These are phyloP conservation scores for Scrobipalpa costella DNA, from an alignment of 2,888 invertebrate species.

Conservation along the genomic window DNA sequence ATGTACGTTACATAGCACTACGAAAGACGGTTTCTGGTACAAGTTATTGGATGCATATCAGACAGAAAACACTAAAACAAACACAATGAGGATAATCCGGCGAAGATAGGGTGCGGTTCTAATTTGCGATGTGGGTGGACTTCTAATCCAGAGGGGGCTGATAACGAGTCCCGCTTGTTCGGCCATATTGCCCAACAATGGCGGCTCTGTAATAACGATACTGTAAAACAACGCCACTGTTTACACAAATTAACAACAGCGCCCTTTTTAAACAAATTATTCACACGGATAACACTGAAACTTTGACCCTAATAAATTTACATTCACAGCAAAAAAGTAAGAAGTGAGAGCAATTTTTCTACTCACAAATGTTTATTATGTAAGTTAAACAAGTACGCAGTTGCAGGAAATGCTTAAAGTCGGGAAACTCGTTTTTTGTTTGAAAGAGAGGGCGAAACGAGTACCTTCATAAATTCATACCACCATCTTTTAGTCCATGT, in stretches of 20 bases:
- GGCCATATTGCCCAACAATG: conserved; percentile 49
- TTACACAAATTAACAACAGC: neutral
- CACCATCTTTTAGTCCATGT: conserved; percentile 55
- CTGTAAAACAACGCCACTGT: conserved; percentile 30
- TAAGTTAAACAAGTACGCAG: conserved; percentile 55
- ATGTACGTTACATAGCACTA: no score
- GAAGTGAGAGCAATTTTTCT: neutral
- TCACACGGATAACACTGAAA: neutral
- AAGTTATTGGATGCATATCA: no score
- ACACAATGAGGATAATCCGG: conserved; percentile 42
- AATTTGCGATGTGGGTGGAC: conserved; percentile 59
- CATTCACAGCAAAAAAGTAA: neutral
- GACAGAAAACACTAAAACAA: no score
- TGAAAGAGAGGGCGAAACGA: conserved; percentile 49
- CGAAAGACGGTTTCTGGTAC: no score
- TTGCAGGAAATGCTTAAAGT: conserved; percentile 60
- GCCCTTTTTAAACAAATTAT: neutral
- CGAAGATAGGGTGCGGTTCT: conserved; percentile 48
- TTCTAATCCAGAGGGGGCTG: conserved; percentile 48
- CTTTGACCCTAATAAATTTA: no score
- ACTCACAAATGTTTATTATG: conserved; percentile 56
- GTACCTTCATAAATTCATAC: conserved; percentile 55
- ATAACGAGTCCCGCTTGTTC: conserved; percentile 48
- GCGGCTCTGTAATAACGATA: conserved; percentile 46
- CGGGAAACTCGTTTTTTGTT: conserved; percentile 45